Percentiles rank a stretch among this genome's conserved stretches.
These are phyloP conservation scores for Agrotis clavis DNA, from an alignment of 2,888 invertebrate species.

Conservation along the genomic window DNA sequence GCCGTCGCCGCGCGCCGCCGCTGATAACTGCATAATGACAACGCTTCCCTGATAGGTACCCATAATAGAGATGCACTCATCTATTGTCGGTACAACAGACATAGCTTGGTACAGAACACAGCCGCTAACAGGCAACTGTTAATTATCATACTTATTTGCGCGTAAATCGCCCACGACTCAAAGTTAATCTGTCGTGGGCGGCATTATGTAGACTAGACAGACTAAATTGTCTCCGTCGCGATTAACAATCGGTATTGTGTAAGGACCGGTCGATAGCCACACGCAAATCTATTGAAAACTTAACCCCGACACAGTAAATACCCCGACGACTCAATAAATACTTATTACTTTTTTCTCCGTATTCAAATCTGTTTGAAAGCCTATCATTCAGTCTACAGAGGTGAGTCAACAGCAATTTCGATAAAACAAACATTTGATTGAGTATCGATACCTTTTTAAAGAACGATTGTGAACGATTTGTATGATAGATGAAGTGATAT, in stretches of 20 bases:
- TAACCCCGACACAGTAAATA: no score
- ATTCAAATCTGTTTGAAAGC: slow-evolving; percentile 9
- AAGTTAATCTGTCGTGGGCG: background rate
- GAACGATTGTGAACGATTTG: slow-evolving; percentile 26
- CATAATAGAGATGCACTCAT: background rate
- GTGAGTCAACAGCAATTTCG: slow-evolving; percentile 2
- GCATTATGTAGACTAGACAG: background rate
- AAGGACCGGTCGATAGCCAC: background rate
- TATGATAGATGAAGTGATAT: slow-evolving; percentile 28
- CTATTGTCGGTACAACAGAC: slow-evolving; percentile 5
- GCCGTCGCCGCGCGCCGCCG: background rate
- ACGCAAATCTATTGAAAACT: background rate
- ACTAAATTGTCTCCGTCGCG: slow-evolving; percentile 11
- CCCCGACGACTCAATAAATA: no score
- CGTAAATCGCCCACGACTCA: slow-evolving; percentile 2
- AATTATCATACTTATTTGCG: slow-evolving; percentile 2
- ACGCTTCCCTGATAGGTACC: slow-evolving; percentile 5
- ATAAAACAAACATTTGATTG: slow-evolving; percentile 2
- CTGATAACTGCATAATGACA: slow-evolving; percentile 36
- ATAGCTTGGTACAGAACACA: background rate
- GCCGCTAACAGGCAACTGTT: background rate
- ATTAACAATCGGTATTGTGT: slow-evolving; percentile 21
- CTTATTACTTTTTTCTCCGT: background rate
- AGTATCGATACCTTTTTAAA: slow-evolving; percentile 24
- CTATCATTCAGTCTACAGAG: background rate